Evolutionary conservation across 2,797 vertebrate species (phyloP).

Genomic region (Lepus oiostolus): DNA sequence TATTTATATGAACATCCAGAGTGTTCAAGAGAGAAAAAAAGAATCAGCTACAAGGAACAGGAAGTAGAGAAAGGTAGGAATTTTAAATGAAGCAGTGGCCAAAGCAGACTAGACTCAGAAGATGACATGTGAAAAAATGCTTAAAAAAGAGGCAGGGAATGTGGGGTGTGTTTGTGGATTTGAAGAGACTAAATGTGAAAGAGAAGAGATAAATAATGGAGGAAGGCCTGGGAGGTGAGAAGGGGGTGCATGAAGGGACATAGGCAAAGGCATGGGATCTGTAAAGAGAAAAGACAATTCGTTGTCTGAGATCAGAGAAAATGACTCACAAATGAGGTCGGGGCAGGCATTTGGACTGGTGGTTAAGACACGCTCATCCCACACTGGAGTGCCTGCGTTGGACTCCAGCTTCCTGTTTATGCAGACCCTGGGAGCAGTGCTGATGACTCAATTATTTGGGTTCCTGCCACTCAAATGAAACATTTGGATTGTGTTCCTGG

Average conservation of each 20-base stretch:
- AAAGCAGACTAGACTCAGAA: slow-evolving; percentile 14
- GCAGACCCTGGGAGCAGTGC: too few relatives aligned
- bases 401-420: too few relatives aligned
- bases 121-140: slow-evolving; percentile 15
- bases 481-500: too few relatives aligned
- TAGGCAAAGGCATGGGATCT: neutral
- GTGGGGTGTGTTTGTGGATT: neutral
- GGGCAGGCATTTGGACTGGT: neutral
- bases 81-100: slow-evolving; percentile 5
- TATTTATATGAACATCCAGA: neutral
- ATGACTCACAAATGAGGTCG: slow-evolving; percentile 16
- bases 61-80: neutral
- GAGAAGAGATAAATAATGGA: neutral
- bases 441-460: too few relatives aligned
- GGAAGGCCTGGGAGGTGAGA: neutral
- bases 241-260: neutral
- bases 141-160: slow-evolving; percentile 9
- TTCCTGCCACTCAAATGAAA: too few relatives aligned
- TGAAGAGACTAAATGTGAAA: slow-evolving; percentile 1
- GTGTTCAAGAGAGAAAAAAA: neutral
- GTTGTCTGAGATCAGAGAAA: slow-evolving; percentile 37
- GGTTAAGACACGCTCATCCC: too few relatives aligned
- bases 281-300: neutral
- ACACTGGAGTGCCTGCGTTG: too few relatives aligned
- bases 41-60: neutral